Conservation (phyloP, 2,888 invertebrate genomes). For the Eupsilia transversa region DNA sequence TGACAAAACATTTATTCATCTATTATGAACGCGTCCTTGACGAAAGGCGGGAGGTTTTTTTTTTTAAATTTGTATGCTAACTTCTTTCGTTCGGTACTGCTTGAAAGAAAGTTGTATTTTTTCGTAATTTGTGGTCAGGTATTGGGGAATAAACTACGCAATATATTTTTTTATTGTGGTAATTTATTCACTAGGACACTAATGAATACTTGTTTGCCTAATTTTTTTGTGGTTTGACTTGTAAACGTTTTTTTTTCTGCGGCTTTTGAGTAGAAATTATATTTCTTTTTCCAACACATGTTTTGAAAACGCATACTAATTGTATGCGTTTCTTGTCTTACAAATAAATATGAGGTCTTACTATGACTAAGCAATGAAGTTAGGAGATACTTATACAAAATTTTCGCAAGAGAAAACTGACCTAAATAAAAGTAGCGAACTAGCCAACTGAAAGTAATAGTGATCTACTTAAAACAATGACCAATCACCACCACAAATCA, state of each 20-base stretch:
- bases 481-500: conserved; percentile 46
- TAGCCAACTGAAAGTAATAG: not conserved
- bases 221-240: conserved; percentile 14
- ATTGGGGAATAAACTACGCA: conserved; percentile 63
- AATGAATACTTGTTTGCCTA: conserved; percentile 27
- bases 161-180: conserved; percentile 59
- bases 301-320: not conserved
- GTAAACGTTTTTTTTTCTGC: not conserved
- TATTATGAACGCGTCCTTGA: conserved; percentile 67
- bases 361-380: not conserved
- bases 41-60: conserved; percentile 48
- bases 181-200: conserved; percentile 38
- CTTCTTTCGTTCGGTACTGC: conserved; percentile 34
- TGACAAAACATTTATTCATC: conserved; percentile 74
- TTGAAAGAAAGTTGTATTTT: conserved; percentile 68
- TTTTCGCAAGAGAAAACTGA: not conserved
- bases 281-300: conserved; percentile 1
- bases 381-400: not conserved
- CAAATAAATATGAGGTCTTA: not conserved
- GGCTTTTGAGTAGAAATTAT: not conserved
- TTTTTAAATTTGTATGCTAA: conserved; percentile 36
- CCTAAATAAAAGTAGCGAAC: not conserved
- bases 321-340: too few relatives aligned
- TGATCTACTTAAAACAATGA: conserved; percentile 30
- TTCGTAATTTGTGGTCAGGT: conserved; percentile 61